A percentile compares a stretch with the other conserved stretches of the same genome.
phyloP scores from a whole-genome alignment of 2,797 vertebrate species.

The Morus bassanus region DNA sequence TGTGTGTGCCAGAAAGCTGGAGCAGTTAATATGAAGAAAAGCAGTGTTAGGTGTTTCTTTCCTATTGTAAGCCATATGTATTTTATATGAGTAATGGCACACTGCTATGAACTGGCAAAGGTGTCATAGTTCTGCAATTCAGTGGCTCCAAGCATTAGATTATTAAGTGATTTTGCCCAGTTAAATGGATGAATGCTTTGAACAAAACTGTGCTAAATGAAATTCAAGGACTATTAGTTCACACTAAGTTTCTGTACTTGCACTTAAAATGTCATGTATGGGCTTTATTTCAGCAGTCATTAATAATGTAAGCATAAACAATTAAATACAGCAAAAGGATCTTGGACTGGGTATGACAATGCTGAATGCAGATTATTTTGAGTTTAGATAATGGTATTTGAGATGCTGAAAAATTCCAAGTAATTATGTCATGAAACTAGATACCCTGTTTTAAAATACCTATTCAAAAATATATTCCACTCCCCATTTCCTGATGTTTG shows the following conservation, averaged over 20 bases:
- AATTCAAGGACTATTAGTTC: neutral
- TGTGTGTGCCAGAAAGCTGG: neutral
- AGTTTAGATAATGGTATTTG: neutral
- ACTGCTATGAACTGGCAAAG: neutral
- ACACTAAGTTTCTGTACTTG: neutral
- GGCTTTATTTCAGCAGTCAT: slow-evolving; percentile 30
- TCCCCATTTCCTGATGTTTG: neutral
- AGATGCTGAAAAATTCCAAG: slow-evolving; percentile 36
- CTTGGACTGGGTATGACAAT: neutral
- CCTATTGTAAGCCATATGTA: neutral
- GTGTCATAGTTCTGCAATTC: neutral
- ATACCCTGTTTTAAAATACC: slow-evolving; percentile 34
- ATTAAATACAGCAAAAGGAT: neutral
- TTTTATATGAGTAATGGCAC: neutral
- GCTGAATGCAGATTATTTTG: neutral
- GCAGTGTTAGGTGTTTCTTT: slow-evolving; percentile 8
- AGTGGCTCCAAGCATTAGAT: neutral
- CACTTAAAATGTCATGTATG: neutral
- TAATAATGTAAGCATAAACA: slow-evolving; percentile 16
- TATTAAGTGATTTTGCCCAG: neutral
- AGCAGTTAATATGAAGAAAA: neutral
- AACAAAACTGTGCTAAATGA: neutral
- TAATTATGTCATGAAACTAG: slow-evolving; percentile 25
- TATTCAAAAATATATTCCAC: neutral
- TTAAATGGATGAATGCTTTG: neutral